Percentiles rank a stretch among this genome's conserved stretches.
Evolutionary conservation across 2,888 invertebrate genomes (phyloP).

Genomic region (Acanthosepion esculentum): DNA sequence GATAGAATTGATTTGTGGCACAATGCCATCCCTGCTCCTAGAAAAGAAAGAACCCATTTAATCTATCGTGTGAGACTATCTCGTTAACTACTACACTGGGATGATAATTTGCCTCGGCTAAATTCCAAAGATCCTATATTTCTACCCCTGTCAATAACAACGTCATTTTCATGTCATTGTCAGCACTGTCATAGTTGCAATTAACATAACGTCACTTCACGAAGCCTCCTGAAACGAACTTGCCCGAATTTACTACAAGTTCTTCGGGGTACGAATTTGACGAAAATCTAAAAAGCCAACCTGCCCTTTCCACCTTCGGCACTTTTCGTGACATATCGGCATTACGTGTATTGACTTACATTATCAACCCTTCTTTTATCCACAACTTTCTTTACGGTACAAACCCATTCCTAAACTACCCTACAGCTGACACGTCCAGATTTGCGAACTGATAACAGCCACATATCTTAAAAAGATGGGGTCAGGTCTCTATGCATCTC

Average conservation of each 20-base stretch:
- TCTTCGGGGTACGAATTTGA: not conserved
- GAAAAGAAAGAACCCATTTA: no score
- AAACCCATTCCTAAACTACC: not conserved
- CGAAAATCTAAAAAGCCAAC: not conserved
- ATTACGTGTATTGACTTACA: not conserved
- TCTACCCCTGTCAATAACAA: not conserved
- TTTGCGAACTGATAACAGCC: not conserved
- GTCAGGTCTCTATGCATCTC: not conserved
- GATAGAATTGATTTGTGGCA: no score
- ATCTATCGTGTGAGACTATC: not conserved
- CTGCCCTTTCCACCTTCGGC: constrained; percentile 3
- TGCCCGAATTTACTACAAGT: not conserved
- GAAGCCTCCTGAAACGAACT: not conserved
- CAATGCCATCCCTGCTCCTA: no score
- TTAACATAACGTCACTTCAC: not conserved
- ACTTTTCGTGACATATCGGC: not conserved
- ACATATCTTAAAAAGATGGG: not conserved
- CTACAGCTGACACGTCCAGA: constrained; percentile 2
- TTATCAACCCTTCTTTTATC: not conserved
- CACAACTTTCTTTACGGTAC: not conserved
- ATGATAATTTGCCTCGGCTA: not conserved
- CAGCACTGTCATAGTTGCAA: not conserved
- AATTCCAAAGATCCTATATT: not conserved
- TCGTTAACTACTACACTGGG: not conserved
- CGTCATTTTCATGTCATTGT: not conserved